These are phyloP conservation scores for Stegostoma tigrinum DNA, from an alignment of 2,113 vertebrate genomes.

Conservation along the genomic window DNA sequence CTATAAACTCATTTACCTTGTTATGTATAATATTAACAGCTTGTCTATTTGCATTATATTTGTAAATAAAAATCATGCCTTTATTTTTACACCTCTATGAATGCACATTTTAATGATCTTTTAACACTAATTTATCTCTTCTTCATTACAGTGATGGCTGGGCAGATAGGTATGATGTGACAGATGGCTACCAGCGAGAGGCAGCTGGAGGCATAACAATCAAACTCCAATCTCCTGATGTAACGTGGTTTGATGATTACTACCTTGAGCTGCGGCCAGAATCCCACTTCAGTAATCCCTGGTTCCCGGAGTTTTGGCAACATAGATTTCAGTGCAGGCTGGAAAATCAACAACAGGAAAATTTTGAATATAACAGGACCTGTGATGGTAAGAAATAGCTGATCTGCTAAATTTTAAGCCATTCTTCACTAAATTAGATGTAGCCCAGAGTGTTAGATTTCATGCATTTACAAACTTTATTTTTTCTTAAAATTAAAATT, in stretches of 20 bases:
- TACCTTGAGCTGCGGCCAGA: conserved; percentile 90
- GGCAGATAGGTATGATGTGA: conserved; percentile 95
- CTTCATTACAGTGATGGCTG: conserved; percentile 76
- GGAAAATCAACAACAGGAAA: conserved; percentile 84
- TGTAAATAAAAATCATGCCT: neutral
- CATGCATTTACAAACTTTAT: neutral
- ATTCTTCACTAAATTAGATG: neutral
- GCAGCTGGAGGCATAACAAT: conserved; percentile 93
- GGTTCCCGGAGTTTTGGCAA: conserved; percentile 99
- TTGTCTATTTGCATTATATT: neutral
- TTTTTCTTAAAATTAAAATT: neutral
- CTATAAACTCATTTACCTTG: too few relatives aligned
- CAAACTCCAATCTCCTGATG: conserved; percentile 94
- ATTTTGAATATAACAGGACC: conserved; percentile 82
- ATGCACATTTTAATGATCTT: neutral
- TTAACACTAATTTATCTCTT: conserved; percentile 9
- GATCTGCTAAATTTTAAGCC: neutral
- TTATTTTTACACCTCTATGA: neutral
- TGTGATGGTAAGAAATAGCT: conserved; percentile 76
- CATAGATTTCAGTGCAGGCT: conserved; percentile 86
- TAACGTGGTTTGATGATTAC: conserved; percentile 98
- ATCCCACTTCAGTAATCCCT: conserved; percentile 86
- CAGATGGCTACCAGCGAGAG: conserved; percentile 84
- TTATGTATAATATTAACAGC: too few relatives aligned
- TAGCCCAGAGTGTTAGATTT: neutral